Percentiles rank a stretch among this genome's conserved stretches.
phyloP scores from a whole-genome alignment of 2,888 invertebrate genomes.

The Frankliniella fusca region DNA sequence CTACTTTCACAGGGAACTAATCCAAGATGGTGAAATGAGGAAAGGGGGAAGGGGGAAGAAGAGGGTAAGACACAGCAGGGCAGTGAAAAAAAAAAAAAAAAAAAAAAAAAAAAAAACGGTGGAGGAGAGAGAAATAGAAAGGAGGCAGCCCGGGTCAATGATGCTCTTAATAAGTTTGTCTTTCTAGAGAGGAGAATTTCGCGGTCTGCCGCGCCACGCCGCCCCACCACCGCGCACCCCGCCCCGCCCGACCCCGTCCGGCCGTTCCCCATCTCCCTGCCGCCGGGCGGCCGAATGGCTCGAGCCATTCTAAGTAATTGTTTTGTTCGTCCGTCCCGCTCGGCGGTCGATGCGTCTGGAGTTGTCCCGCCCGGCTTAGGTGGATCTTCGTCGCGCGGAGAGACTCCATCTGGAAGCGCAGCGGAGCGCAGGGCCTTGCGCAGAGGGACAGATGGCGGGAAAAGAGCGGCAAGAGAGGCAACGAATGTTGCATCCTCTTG shows the following conservation, averaged over 20 bases:
- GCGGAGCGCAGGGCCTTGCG: background rate
- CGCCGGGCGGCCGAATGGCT: background rate
- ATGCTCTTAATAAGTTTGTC: background rate
- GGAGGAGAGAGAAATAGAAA: no score
- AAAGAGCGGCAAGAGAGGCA: background rate
- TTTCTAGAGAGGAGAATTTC: background rate
- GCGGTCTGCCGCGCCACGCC: background rate
- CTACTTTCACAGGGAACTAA: no score
- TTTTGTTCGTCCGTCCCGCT: background rate
- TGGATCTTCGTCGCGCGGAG: no score
- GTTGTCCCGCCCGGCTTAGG: background rate
- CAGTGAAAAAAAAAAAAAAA: no score
- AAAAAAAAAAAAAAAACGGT: no score
- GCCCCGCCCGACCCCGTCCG: background rate
- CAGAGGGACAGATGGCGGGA: background rate
- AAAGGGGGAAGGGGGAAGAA: no score
- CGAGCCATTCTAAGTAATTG: slow-evolving; percentile 9
- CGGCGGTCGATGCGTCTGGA: background rate
- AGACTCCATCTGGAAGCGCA: no score
- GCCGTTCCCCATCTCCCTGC: background rate
- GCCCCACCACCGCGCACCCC: background rate
- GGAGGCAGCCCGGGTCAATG: no score
- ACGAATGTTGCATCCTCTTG: background rate
- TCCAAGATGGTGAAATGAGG: no score
- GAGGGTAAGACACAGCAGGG: no score